phyloP scores from a whole-genome alignment of 2,113 vertebrate genomes.

The Pomatorhinus ruficollis region DNA sequence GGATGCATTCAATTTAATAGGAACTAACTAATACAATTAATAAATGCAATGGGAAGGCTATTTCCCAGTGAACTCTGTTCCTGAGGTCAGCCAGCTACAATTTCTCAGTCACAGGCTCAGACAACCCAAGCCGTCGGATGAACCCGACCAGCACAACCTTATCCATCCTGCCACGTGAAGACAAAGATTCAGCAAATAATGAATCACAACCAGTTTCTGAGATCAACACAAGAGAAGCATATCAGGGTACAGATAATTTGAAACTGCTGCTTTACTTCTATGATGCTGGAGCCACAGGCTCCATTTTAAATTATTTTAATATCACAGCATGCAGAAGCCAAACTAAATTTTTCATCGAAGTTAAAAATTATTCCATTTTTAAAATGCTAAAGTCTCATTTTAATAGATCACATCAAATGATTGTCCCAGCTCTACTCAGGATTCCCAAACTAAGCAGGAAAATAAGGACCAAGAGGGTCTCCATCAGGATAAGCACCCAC shows the following conservation, averaged over 20 bases:
- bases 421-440: neutral
- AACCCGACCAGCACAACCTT: neutral
- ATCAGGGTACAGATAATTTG: neutral
- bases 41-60: neutral
- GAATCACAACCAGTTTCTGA: neutral
- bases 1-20: neutral
- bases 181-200: constrained; percentile 7
- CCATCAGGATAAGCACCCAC: neutral
- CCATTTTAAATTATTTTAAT: neutral
- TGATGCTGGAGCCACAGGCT: neutral
- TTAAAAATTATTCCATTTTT: neutral
- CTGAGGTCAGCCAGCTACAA: constrained; percentile 1
- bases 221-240: neutral
- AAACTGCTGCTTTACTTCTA: neutral
- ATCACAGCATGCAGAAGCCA: neutral
- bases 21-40: neutral
- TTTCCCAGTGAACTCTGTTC: neutral
- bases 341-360: neutral
- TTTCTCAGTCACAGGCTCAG: neutral
- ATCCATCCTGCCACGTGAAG: neutral
- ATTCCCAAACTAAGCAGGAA: neutral
- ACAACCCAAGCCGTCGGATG: neutral
- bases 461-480: neutral
- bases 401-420: neutral
- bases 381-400: neutral